Conservation (phyloP, 2,113 vertebrate species). For the Puntigrus tetrazona region DNA sequence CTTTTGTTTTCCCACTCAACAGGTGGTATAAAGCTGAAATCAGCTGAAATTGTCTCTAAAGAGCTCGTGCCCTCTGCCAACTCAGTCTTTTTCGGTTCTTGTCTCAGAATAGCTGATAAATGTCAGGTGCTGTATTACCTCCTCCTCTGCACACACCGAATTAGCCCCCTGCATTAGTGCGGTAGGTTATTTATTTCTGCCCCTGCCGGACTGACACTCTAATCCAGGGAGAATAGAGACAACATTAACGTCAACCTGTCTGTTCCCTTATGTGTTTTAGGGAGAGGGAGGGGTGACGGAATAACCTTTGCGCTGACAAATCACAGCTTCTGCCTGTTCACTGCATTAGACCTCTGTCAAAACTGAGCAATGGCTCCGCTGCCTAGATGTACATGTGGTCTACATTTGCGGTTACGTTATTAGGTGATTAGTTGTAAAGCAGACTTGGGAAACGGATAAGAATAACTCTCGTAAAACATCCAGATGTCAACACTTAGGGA, state of each 20-base stretch:
- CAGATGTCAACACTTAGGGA: neutral
- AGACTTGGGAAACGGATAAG: neutral
- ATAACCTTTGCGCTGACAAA: conserved; percentile 29
- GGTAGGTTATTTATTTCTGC: conserved; percentile 21
- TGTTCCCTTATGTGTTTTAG: neutral
- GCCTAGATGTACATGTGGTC: neutral
- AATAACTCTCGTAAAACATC: neutral
- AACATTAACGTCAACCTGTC: conserved; percentile 34
- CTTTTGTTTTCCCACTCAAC: conserved; percentile 6
- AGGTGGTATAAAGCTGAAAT: neutral
- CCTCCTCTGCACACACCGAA: neutral
- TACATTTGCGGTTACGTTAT: neutral
- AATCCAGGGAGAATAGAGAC: conserved; percentile 33
- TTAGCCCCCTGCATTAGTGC: conserved; percentile 12
- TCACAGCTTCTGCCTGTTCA: conserved; percentile 24
- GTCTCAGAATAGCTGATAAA: conserved; percentile 36
- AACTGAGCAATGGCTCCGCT: conserved; percentile 23
- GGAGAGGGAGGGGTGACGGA: neutral
- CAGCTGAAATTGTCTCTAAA: conserved; percentile 13
- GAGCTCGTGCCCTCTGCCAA: conserved; percentile 3
- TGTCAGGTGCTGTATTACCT: conserved; percentile 39
- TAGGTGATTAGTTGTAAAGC: neutral
- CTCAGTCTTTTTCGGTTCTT: conserved; percentile 6
- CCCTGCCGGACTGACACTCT: conserved; percentile 30
- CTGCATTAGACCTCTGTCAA: conserved; percentile 9